Evolutionary conservation across 2,797 vertebrate species (phyloP).

Genomic region (Pipistrellus nathusii): DNA sequence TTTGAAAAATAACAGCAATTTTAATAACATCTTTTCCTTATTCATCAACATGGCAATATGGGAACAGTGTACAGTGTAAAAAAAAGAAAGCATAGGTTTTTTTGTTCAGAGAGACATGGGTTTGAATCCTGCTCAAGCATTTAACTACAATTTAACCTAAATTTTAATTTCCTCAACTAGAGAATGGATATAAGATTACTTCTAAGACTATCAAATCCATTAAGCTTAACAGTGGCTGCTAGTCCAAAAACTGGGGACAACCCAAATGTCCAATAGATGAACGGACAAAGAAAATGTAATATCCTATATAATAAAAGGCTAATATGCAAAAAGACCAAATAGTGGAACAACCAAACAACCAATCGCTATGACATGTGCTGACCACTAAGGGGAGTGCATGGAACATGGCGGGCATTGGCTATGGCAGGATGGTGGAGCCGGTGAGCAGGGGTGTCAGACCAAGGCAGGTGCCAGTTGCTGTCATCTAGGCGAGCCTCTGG

Average conservation of each 20-base stretch:
- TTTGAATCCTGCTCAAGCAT: background rate
- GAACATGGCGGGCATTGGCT: too few species aligned
- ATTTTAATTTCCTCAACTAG: background rate
- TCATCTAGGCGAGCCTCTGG: too few species aligned
- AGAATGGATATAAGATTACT: background rate
- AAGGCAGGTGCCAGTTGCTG: too few species aligned
- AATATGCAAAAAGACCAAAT: too few species aligned
- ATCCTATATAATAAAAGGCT: too few species aligned
- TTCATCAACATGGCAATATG: background rate
- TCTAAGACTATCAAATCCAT: background rate
- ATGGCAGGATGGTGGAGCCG: too few species aligned
- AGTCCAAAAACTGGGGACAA: background rate
- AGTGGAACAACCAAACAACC: too few species aligned
- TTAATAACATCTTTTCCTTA: slow-evolving; percentile 25
- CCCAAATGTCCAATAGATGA: background rate
- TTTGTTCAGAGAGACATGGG: background rate
- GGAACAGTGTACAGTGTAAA: background rate
- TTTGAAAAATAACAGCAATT: background rate
- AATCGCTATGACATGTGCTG: too few species aligned
- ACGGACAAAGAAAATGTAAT: background rate
- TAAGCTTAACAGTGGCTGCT: background rate
- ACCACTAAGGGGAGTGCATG: too few species aligned
- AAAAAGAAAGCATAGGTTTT: background rate
- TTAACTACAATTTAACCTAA: background rate
- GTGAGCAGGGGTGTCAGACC: too few species aligned